phyloP scores from a whole-genome alignment of 37 sponge, comb jelly and placozoan species.

The Cladorhizidae sp. region DNA sequence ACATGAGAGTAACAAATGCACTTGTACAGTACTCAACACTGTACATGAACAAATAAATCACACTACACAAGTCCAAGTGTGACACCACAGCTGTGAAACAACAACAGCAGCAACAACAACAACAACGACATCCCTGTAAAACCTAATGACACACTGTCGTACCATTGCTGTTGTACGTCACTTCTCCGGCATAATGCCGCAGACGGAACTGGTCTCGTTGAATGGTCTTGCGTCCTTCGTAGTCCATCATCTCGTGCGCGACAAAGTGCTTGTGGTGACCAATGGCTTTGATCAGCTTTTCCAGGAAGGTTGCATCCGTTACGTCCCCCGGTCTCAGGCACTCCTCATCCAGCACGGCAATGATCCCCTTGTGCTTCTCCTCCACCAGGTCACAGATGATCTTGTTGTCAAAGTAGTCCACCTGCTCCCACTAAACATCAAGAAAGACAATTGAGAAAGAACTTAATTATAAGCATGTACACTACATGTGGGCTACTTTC shows the following conservation, averaged over 20 bases:
- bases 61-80: too few species aligned
- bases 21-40: too few species aligned
- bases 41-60: too few species aligned
- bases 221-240: slow-evolving; percentile 71
- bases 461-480: too few species aligned
- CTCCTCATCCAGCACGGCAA: slow-evolving; percentile 83
- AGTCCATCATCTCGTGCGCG: slow-evolving; percentile 74
- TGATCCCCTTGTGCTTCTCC: slow-evolving; percentile 80
- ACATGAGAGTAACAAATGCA: too few species aligned
- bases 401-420: slow-evolving; percentile 89
- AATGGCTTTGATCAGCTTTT: slow-evolving; percentile 52
- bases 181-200: slow-evolving; percentile 87
- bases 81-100: too few species aligned
- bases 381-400: slow-evolving; percentile 87
- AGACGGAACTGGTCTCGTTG: slow-evolving; percentile 68
- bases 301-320: slow-evolving; percentile 67
- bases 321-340: slow-evolving; percentile 84
- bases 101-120: too few species aligned
- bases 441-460: neutral
- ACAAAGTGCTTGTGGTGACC: slow-evolving; percentile 72
- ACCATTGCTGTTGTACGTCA: slow-evolving; percentile 65
- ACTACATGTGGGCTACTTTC: too few species aligned
- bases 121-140: too few species aligned
- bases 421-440: slow-evolving; percentile 76
- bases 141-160: neutral